Evolutionary conservation across 2,888 invertebrate species (phyloP), one percentile per base, ranked within the genome.

Genomic region (Iphiclides podalirius): DNA sequence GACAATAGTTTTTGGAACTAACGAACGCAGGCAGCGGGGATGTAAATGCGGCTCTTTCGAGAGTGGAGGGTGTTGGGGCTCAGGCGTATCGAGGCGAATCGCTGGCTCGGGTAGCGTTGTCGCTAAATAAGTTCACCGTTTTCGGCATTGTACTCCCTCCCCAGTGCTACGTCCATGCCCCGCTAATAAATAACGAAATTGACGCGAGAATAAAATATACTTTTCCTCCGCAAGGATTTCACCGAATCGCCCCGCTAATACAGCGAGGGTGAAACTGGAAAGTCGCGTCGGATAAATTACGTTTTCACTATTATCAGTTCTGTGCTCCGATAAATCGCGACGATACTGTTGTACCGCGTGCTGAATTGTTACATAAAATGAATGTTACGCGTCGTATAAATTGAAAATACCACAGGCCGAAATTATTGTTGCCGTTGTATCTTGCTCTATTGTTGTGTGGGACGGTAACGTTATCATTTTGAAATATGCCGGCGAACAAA

Each of bases 141-240:
- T 82, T 78, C 75, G 77, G 76, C 78, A 81, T 81, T 83, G 80
- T 82, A 70, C 72, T 74, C 75, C 69, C 77, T 67, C 79, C 79
- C 67, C 79, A 74, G 76, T 82, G 79, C 80, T 82, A 82, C 84
- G 78, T 83, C 85, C 84, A 82, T 85, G 82, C 82, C 75, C 77
- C 71, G 73, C 85, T 86, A 87, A 86, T 86, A 86, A 87, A 87
- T 87, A 86, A 87, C 86, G n/a, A 87, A 86, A 87, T 86, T 86
- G 84, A 82, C 80, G 79, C 79, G 76, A 74, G 78, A 77, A 79
- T 81, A 83, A 83, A 82, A 85, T 85, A 79, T 67, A 85, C 79
- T 73, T 77, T 76, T 80, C 76, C 75, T 77, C 76, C 68, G 72
- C 68, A 66, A 72, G 77, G 77, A 79, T 83, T 82, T 79, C 68